These are phyloP conservation scores for Automeris io DNA, from an alignment of 2,888 invertebrate genomes.

Conservation along the genomic window DNA sequence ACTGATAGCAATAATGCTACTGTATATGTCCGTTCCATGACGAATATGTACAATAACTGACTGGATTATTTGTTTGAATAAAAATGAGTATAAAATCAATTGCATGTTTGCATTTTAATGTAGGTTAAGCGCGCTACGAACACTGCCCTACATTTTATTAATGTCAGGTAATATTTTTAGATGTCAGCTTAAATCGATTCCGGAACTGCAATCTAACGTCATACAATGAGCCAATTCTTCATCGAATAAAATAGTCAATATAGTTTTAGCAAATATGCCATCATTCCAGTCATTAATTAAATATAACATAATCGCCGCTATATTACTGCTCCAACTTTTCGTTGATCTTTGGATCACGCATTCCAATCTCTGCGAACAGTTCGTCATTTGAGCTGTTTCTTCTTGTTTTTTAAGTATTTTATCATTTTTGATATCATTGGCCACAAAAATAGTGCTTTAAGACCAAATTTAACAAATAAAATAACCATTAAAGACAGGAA, in stretches of 20 bases:
- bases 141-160: slow-evolving; percentile 39
- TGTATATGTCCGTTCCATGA: slow-evolving; percentile 33
- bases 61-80: slow-evolving; percentile 25
- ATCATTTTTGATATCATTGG: slow-evolving; percentile 65
- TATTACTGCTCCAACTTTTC: slow-evolving; percentile 46
- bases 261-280: slow-evolving; percentile 52
- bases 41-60: slow-evolving; percentile 24
- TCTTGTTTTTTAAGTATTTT: slow-evolving; percentile 63
- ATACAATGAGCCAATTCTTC: slow-evolving; percentile 68
- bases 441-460: slow-evolving; percentile 63
- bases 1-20: slow-evolving; percentile 27
- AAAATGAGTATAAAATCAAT: slow-evolving; percentile 26
- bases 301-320: slow-evolving; percentile 58
- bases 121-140: slow-evolving; percentile 34
- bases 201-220: slow-evolving; percentile 65
- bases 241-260: slow-evolving; percentile 59
- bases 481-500: slow-evolving; percentile 54
- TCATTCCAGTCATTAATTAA: slow-evolving; percentile 61
- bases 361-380: slow-evolving; percentile 60
- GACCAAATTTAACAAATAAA: slow-evolving; percentile 54
- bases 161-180: slow-evolving; percentile 40
- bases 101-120: slow-evolving; percentile 38
- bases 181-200: slow-evolving; percentile 66
- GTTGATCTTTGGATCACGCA: slow-evolving; percentile 57
- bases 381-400: slow-evolving; percentile 52